Percentiles rank a stretch among this genome's conserved stretches.
phyloP scores from a whole-genome alignment of 2,888 invertebrate genomes.

The Halocaridina rubra region DNA sequence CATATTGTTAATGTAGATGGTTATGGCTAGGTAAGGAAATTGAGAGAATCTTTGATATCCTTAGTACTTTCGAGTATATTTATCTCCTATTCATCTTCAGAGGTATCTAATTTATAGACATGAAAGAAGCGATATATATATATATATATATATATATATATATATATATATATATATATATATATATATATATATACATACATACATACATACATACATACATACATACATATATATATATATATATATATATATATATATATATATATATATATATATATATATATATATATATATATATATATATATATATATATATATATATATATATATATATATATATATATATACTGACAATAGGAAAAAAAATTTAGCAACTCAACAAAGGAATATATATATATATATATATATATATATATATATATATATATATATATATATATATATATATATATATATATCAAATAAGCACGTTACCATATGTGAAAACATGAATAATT shows the following conservation, averaged over 20 bases:
- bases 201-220: background rate
- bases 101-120: too few relatives aligned
- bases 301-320: background rate
- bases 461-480: too few relatives aligned
- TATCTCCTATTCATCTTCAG: too few relatives aligned
- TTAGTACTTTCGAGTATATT: too few relatives aligned
- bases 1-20: too few relatives aligned
- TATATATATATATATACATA: background rate
- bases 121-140: background rate
- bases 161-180: background rate
- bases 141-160: background rate
- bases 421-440: too few relatives aligned
- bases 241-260: background rate
- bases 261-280: background rate
- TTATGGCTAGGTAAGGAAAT: too few relatives aligned
- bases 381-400: background rate
- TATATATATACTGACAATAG: background rate
- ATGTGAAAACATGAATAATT: too few relatives aligned
- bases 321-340: background rate
- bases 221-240: background rate
- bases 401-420: too few relatives aligned
- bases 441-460: too few relatives aligned
- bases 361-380: background rate
- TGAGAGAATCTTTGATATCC: too few relatives aligned
- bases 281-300: background rate